Evolutionary conservation across 2,888 invertebrate species (phyloP), one percentile per base, ranked within the genome.

Genomic region (Chesias legatella): DNA sequence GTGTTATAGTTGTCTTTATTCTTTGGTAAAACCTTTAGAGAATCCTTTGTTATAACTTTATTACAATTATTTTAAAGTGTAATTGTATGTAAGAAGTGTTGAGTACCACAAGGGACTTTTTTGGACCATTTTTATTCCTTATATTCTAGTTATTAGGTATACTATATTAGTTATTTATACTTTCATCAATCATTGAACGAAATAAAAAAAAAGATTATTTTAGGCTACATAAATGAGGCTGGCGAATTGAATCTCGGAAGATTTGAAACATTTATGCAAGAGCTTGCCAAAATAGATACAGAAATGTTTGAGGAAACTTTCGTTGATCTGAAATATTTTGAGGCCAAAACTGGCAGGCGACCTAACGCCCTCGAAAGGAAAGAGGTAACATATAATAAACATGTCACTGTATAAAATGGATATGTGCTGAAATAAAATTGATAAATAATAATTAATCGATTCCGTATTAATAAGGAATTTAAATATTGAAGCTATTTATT

Each of bases 141-240:
- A 3, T 26, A 33, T 21, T 1, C 5, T 13, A 1, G 7, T 9
- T 21, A 10, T 29, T 10, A n/a, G n/a, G n/a, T n/a, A n/a, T n/a
- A n/a, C n/a, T n/a, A n/a, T n/a, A n/a, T 17, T 5, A 3, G 13
- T 17, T 17, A 5, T 17, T 2, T 17, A 17, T 3, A 3, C 3
- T 17, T 17, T 17, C 13, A 17, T n/a, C n/a, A 17, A 17, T 17
- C 2, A 2, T 17, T 17, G 2, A 17, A 3, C 3, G 13, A 5
- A 17, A 3, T 3, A 17, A 17, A 2, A 5, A 17, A 17, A 3
- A 3, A 5, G 13, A 2, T 8, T 8, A 5, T 63, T 60, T 22
- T 41, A 96, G 96, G 98, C 1, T 98, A 98, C 68, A 93, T 99
- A 49, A 98, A 99, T 79, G 97, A 98, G 78, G 89, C 90, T 3